A percentile compares a stretch with the other conserved stretches of the same genome.
Evolutionary conservation across 2,113 vertebrate genomes (phyloP).

Genomic region (Ancistrus triradiatus): DNA sequence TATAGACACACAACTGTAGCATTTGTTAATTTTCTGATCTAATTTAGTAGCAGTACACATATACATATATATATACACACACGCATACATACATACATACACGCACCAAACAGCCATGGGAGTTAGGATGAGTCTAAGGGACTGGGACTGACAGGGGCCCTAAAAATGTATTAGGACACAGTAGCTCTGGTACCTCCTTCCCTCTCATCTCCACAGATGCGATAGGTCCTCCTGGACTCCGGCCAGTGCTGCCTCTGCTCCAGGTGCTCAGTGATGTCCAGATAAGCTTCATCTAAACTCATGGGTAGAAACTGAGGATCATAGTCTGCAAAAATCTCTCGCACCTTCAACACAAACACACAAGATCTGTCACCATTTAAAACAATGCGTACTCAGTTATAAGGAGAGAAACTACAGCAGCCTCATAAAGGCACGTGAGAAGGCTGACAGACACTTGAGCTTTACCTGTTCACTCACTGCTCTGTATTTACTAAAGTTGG

Average conservation of each 20-base stretch:
- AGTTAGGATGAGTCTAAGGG: not conserved
- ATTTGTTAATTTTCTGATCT: no score
- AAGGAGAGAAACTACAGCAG: not conserved
- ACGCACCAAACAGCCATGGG: no score
- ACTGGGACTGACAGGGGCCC: no score
- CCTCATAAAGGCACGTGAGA: not conserved
- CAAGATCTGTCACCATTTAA: not conserved
- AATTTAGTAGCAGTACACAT: no score
- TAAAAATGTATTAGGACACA: not conserved
- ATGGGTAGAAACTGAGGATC: conserved; percentile 85
- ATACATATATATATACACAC: no score
- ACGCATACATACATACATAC: no score
- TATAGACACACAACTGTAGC: no score
- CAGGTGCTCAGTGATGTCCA: conserved; percentile 91
- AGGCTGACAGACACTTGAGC: not conserved
- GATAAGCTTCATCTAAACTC: conserved; percentile 95
- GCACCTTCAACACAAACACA: conserved; percentile 68
- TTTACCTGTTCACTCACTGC: conserved; percentile 86
- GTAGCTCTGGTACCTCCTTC: conserved; percentile 37
- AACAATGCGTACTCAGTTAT: not conserved
- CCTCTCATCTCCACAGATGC: conserved; percentile 42
- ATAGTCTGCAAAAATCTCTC: conserved; percentile 85
- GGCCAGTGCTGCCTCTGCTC: conserved; percentile 80
- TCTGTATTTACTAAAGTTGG: conserved; percentile 88
- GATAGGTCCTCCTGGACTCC: conserved; percentile 75